Evolutionary conservation across 2,888 invertebrate genomes (phyloP), one percentile per base, ranked within the genome.

Genomic region (Andricus curvator): DNA sequence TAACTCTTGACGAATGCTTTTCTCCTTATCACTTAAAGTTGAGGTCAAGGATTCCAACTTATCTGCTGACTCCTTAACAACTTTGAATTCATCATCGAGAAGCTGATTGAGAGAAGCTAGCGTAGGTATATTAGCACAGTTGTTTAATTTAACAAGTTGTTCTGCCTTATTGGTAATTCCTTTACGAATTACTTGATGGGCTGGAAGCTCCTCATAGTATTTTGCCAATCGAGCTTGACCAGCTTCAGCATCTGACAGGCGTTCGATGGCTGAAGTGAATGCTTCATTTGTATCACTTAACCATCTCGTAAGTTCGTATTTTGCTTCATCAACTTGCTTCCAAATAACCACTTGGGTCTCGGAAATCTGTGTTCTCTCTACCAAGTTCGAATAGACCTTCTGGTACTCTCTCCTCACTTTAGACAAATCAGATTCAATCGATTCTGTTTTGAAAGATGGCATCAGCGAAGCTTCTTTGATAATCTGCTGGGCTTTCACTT

Each of bases 291-390:
- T 98, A 90, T 97, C 96, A 81, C 95, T 95, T 9, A 98, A 91
- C 99, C 99, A 99, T 33, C 95, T 95, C 0, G 96, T 93, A 4
- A 98, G 94, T 90, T 97, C 97, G 84, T 96, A 96, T 90, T 97
- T 97, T 0, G 96, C 95, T 81, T 97, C 97, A 86, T 97, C 97
- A 56, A 99, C 96, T 91, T 98, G 98, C 88, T 97, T 96, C 98
- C 98, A 98, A 78, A 98, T 96, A n/a, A 97, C 96, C 0, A 96
- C 94, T 92, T 98, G 98, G 0, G 97, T 97, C 93, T 99, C 98
- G 77, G 96, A 95, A 78, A 96, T 95, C 91, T 97, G 97, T 33
- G 96, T 95, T 85, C 95, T 95, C 85, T 96, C 96, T 9, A 96
- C 94, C 5, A 97, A 94, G 74, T 95, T 94, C 83, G 96, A 96